Conservation (phyloP, 2,113 vertebrate species). For the Saguinus imperator region DNA sequence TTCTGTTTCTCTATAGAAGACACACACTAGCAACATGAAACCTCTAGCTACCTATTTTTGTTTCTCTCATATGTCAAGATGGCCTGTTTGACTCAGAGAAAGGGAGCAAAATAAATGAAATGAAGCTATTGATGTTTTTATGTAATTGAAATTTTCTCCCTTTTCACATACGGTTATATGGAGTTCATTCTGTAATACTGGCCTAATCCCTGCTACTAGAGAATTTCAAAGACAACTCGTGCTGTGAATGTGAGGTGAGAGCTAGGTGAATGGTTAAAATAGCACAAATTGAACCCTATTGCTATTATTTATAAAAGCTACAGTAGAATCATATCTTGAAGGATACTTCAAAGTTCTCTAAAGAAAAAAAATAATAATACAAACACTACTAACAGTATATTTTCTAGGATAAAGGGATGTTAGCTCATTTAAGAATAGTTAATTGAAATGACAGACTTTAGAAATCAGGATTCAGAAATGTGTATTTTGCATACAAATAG, state of each 20-base stretch:
- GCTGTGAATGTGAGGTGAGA: not conserved
- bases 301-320: not conserved
- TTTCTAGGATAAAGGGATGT: not conserved
- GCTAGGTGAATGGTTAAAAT: not conserved
- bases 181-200: not conserved
- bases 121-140: not conserved
- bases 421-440: not conserved
- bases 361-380: not conserved
- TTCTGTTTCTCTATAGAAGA: not conserved
- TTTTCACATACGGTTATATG: not conserved
- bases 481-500: not conserved
- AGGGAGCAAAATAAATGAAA: not conserved
- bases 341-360: not conserved
- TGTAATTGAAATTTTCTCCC: not conserved
- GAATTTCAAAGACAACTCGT: not conserved
- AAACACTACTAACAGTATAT: not conserved
- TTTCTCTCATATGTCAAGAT: not conserved
- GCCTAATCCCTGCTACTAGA: not conserved
- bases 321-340: not conserved
- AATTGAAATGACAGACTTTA: not conserved
- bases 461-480: conserved; percentile 6
- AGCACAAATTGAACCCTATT: not conserved
- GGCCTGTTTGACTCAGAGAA: not conserved
- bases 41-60: not conserved
- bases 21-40: not conserved